Evolutionary conservation across 1,140 invertebrate species (phyloP).

Genomic region (Capitella teleta): DNA sequence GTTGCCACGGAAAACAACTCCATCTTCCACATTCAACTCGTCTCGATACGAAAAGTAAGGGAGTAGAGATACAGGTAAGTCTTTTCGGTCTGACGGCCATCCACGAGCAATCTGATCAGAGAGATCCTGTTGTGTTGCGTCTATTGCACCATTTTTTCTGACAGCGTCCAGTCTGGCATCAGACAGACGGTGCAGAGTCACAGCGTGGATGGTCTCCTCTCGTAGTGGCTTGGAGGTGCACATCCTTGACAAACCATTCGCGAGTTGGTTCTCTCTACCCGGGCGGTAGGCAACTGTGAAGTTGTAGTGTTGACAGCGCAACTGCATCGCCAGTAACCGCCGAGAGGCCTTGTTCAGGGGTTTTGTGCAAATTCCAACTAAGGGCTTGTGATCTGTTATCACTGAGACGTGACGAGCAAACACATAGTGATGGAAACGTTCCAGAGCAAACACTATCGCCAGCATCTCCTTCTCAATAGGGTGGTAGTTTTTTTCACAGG

Average conservation of each 20-base stretch:
- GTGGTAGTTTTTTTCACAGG: slow-evolving; percentile 40
- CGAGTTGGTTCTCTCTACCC: not conserved
- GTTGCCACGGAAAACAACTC: not conserved
- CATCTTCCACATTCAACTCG: not conserved
- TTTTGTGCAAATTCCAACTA: slow-evolving; percentile 19
- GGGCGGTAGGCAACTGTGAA: not conserved
- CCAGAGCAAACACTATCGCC: slow-evolving; percentile 42
- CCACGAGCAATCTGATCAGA: no score
- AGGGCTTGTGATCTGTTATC: slow-evolving; percentile 33
- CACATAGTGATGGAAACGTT: slow-evolving; percentile 46
- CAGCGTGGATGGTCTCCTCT: no score
- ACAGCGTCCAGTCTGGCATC: no score
- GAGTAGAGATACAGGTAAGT: no score
- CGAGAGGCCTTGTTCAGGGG: slow-evolving; percentile 8
- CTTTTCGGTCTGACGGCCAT: no score
- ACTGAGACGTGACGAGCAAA: slow-evolving; percentile 31
- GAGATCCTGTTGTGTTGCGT: no score
- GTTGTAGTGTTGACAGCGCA: slow-evolving; percentile 4
- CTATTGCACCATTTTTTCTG: no score
- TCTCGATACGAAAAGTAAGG: slow-evolving; percentile 2
- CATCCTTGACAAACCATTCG: no score
- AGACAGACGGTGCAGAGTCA: no score
- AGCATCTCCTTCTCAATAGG: slow-evolving; percentile 47
- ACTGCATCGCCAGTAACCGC: not conserved
- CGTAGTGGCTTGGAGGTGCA: no score